Evolutionary conservation across 2,113 vertebrate genomes (phyloP).

Genomic region (Megatriorchis doriae): DNA sequence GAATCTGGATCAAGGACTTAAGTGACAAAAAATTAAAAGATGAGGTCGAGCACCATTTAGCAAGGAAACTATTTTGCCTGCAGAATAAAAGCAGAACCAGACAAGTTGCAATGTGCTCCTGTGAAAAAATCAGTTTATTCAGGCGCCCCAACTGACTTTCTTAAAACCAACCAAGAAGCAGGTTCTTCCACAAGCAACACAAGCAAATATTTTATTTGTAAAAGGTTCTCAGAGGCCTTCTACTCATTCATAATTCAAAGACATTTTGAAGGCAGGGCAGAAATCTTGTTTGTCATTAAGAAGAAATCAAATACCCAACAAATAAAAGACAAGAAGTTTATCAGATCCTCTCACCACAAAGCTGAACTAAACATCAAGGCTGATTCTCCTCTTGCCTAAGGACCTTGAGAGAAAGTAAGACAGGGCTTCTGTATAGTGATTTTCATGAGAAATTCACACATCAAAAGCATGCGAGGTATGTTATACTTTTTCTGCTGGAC

Average conservation of each 20-base stretch:
- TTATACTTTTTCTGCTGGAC: constrained; percentile 9
- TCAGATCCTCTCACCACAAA: constrained; percentile 26
- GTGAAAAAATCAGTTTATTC: constrained; percentile 7
- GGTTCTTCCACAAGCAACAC: constrained; percentile 31
- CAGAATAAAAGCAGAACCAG: constrained; percentile 33
- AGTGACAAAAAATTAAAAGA: neutral
- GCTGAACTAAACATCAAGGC: constrained; percentile 25
- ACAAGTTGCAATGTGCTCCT: constrained; percentile 46
- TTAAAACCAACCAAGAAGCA: constrained; percentile 8
- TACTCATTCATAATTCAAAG: constrained; percentile 19
- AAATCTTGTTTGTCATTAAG: constrained; percentile 36
- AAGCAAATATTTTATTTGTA: constrained; percentile 13
- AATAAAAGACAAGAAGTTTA: constrained; percentile 37
- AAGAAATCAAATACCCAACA: constrained; percentile 9
- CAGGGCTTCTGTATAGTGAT: neutral
- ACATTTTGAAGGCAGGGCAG: constrained; percentile 6
- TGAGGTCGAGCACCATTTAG: constrained; percentile 14
- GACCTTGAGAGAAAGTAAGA: neutral
- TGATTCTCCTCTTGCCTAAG: neutral
- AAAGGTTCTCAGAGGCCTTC: neutral
- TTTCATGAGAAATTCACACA: neutral
- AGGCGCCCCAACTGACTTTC: neutral
- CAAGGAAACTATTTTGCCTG: constrained; percentile 4
- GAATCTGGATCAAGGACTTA: neutral
- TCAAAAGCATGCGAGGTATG: constrained; percentile 9